Evolutionary conservation across 2,113 vertebrate genomes (phyloP).

Genomic region (Sinocyclocheilus anophthalmus): DNA sequence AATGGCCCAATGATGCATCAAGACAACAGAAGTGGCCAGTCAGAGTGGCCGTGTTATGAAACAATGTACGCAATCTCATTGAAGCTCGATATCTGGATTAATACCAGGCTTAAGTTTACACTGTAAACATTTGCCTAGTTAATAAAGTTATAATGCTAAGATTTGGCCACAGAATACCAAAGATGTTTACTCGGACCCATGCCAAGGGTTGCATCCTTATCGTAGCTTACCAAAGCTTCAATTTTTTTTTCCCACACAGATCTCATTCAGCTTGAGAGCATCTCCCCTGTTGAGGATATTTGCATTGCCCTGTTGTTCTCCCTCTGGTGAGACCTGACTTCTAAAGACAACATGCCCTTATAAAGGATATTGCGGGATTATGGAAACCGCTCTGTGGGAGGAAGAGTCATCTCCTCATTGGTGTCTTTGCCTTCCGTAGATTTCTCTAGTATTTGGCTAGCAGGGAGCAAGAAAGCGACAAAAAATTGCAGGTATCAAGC

Average conservation of each 20-base stretch:
- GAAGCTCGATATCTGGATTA: conserved; percentile 17
- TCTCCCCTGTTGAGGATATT: conserved; percentile 63
- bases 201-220: conserved; percentile 46
- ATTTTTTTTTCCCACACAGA: conserved; percentile 50
- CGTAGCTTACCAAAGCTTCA: conserved; percentile 34
- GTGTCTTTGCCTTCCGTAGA: conserved; percentile 75
- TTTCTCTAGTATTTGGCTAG: conserved; percentile 72
- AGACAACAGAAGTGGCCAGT: background rate
- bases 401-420: conserved; percentile 75
- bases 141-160: conserved; percentile 43
- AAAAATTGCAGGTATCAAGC: conserved; percentile 76
- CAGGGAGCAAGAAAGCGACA: conserved; percentile 66
- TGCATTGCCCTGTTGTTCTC: conserved; percentile 64
- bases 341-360: conserved; percentile 75
- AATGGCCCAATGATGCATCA: background rate
- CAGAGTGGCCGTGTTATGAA: background rate
- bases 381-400: conserved; percentile 77
- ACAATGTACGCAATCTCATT: background rate
- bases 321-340: conserved; percentile 71
- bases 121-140: conserved; percentile 22
- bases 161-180: conserved; percentile 38
- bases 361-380: conserved; percentile 81
- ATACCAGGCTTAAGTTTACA: conserved; percentile 17
- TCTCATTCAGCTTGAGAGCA: conserved; percentile 66
- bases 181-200: conserved; percentile 41